Conservation (phyloP, 2,797 vertebrate genomes). For the Malurus splendens region DNA sequence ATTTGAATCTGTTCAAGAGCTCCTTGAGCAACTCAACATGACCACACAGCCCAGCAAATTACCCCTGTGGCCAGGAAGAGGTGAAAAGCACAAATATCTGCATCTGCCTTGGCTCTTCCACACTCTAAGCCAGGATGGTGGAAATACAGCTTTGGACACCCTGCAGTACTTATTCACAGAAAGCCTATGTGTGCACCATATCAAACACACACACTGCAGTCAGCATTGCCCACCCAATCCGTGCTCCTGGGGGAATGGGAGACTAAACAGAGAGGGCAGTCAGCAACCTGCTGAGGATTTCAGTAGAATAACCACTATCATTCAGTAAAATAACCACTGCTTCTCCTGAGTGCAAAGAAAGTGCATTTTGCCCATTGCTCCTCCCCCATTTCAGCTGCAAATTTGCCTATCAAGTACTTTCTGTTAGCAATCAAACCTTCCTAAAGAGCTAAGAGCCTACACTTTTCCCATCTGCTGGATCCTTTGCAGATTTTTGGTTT, state of each 20-base stretch:
- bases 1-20: background rate
- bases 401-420: background rate
- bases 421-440: background rate
- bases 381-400: background rate
- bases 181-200: background rate
- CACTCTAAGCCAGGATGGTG: background rate
- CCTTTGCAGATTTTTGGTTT: background rate
- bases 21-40: background rate
- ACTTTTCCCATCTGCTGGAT: background rate
- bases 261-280: background rate
- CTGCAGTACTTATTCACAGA: background rate
- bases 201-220: background rate
- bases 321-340: background rate
- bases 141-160: background rate
- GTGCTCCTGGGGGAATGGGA: background rate
- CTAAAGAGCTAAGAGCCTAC: background rate
- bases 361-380: background rate
- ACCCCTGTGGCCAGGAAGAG: background rate
- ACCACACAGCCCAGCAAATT: background rate
- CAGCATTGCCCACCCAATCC: background rate
- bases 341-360: background rate
- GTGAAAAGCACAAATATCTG: background rate
- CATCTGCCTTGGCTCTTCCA: background rate
- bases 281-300: background rate
- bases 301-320: background rate